These are phyloP conservation scores for Neoascia interrupta DNA, from an alignment of 2,888 invertebrate species.

Conservation along the genomic window DNA sequence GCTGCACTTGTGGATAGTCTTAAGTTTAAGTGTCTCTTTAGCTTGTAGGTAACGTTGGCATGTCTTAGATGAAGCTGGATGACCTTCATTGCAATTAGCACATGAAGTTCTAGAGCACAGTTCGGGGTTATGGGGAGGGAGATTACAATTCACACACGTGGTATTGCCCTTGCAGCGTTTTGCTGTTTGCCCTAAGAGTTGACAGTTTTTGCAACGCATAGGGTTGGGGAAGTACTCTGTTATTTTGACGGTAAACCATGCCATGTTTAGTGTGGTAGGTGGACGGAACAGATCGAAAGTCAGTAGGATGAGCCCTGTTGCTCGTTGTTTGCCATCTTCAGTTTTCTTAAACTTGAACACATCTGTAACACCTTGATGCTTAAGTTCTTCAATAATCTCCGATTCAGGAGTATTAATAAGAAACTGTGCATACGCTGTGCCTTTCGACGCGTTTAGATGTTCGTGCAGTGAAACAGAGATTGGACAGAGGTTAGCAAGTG, in stretches of 20 bases:
- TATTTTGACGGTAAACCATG: not conserved
- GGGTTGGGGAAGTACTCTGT: not conserved
- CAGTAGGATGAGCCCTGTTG: not conserved
- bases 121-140: not conserved
- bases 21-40: constrained; percentile 2
- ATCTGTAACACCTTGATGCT: not conserved
- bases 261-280: not conserved
- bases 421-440: constrained; percentile 3
- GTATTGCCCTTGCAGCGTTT: not conserved
- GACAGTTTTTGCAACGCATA: constrained; percentile 13
- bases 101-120: not conserved
- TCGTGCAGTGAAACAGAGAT: not conserved
- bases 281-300: constrained; percentile 2
- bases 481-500: constrained; percentile 1
- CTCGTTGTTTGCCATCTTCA: not conserved
- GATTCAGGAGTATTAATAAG: not conserved
- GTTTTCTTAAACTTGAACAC: not conserved
- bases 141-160: not conserved
- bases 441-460: not conserved
- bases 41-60: not conserved
- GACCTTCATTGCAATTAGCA: not conserved
- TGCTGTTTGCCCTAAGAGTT: constrained; percentile 6
- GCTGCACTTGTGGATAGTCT: not conserved
- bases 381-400: not conserved
- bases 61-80: not conserved